Base-by-base conservation (phyloP, 64 coral and sea anemone genomes). In the Trachythela sp. region DNA sequence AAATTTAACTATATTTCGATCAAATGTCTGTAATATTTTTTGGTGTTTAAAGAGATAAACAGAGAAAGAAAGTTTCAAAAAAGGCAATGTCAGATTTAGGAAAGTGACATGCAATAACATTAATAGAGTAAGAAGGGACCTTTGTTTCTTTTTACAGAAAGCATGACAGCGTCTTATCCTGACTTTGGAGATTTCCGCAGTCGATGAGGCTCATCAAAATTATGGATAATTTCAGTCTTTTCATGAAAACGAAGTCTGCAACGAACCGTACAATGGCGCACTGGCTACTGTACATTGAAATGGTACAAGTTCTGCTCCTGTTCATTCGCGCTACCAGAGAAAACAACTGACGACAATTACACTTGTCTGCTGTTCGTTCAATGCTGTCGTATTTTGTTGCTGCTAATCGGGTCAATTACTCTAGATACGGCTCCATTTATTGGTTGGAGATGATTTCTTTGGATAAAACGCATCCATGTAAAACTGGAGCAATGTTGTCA, bases 331-430 rank as follows among this genome's bases (percentile, higher is more conserved):
- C 75, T 80, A 80, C 30, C 27, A 80, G 75, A 80, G 75, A 80
- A 80, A 80, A 80, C 75, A 80, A 80, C 75, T 80, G 75, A 29
- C 27, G 35, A n/a, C n/a, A n/a, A 39, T 80, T 80, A 29, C 75
- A 80, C 75, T 39, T 80, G 75, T 80, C 75, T 80, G 33, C 75
- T 80, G 75, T 80, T 80, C 75, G 75, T 80, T 80, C 75, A 1
- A 80, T 80, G 75, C 75, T 80, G 31, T 29, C 75, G 33, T 80
- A 29, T n/a, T 80, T 36, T 80, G 32, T 80, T 80, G 75, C 75
- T 80, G 20, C 75, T 20, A 29, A 80, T 39, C 75, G 75, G 33
- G 75, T 80, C 8, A 80, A 80, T 80, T 80, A 80, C 75, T 35
- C 75, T 29, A 80, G 75, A 80, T 80, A 80, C 75, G 30, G 75